A percentile compares a stretch with the other conserved stretches of the same genome.
Evolutionary conservation across 2,888 invertebrate species (phyloP).

Genomic region (Pseudococcus longispinus): DNA sequence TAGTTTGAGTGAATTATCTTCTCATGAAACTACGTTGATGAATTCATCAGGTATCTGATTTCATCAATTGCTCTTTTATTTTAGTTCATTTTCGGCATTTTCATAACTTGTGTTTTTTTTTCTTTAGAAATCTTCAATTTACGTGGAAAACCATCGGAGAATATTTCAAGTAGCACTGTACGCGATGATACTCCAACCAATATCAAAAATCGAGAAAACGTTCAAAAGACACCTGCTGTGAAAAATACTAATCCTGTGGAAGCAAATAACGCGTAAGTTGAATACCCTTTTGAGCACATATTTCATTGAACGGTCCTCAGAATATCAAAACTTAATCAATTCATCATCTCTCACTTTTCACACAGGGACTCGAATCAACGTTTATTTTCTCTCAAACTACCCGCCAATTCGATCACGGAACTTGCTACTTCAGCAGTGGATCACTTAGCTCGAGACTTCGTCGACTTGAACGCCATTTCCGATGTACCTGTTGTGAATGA

Average conservation of each 20-base stretch:
- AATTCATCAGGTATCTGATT: neutral
- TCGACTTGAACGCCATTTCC: neutral
- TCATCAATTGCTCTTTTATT: no score
- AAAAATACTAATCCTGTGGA: neutral
- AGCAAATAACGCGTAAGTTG: neutral
- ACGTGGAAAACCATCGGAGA: neutral
- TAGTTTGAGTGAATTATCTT: neutral
- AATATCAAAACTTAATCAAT: neutral
- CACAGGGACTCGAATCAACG: neutral
- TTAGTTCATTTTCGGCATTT: neutral
- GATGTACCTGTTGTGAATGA: neutral
- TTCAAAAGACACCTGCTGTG: neutral
- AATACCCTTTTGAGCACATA: neutral
- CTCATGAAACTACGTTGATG: neutral
- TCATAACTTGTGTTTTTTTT: neutral
- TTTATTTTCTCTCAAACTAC: neutral
- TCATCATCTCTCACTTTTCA: neutral
- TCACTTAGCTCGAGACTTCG: constrained; percentile 14
- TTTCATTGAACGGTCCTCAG: neutral
- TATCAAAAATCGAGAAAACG: neutral
- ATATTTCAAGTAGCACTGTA: neutral
- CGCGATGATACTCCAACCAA: neutral
- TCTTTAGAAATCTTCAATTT: neutral
- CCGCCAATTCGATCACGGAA: neutral
- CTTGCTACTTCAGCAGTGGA: neutral